These are phyloP conservation scores for Seira musarum DNA, from an alignment of 2,888 invertebrate species.

Conservation along the genomic window DNA sequence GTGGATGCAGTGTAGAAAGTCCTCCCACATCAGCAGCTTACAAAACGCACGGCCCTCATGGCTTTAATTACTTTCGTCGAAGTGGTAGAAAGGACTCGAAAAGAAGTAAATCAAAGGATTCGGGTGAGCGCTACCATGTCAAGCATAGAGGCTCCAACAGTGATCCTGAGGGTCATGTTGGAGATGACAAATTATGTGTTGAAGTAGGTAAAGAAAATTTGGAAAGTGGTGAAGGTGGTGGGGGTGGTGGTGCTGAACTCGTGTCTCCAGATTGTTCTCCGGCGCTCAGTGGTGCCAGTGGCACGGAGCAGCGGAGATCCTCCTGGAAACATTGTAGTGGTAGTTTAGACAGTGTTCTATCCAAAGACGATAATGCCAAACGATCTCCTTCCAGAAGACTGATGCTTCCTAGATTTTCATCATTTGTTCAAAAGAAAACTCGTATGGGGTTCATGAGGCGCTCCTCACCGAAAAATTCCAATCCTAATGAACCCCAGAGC, in stretches of 20 bases:
- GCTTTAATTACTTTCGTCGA: conserved; percentile 65
- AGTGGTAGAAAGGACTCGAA: conserved; percentile 48
- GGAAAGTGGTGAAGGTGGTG: conserved; percentile 60
- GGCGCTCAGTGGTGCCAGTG: conserved; percentile 61
- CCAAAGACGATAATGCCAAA: conserved; percentile 65
- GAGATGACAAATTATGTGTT: conserved; percentile 18
- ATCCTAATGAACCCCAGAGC: conserved; percentile 60
- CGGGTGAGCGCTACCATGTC: conserved; percentile 23
- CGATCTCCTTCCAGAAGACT: conserved; percentile 66
- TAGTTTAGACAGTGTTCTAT: conserved; percentile 68
- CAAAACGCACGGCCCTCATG: conserved; percentile 51
- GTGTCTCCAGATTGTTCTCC: conserved; percentile 66
- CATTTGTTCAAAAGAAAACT: conserved; percentile 68
- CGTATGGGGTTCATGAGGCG: conserved; percentile 67
- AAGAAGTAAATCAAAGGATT: conserved; percentile 33
- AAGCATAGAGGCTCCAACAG: conserved; percentile 63
- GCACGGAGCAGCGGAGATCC: conserved; percentile 48
- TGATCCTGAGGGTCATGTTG: conserved; percentile 61
- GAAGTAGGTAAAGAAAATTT: conserved; percentile 32
- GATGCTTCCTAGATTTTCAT: conserved; percentile 68
- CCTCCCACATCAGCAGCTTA: conserved; percentile 47
- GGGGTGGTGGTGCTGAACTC: conserved; percentile 51
- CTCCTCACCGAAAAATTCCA: conserved; percentile 59
- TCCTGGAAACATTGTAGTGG: conserved; percentile 68
- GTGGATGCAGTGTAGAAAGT: conserved; percentile 52